Evolutionary conservation across 2,888 invertebrate species (phyloP), one percentile per base, ranked within the genome.

Genomic region (Mimumesa dahlbomi): DNA sequence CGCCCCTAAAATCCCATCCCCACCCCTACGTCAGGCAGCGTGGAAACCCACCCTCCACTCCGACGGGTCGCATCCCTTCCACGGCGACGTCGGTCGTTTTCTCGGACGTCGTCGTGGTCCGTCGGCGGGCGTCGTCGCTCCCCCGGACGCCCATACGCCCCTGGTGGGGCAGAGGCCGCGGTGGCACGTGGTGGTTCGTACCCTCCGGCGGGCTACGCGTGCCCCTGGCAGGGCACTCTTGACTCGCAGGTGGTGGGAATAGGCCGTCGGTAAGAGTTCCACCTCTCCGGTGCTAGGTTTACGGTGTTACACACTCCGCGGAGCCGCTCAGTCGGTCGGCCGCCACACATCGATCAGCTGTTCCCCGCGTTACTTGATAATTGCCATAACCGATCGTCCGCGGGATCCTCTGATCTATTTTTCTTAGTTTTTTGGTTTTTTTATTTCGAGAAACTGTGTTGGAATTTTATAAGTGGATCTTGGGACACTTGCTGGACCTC

Each of bases 151-250:
- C n/a, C n/a, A n/a, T n/a, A n/a, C n/a, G n/a, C n/a, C n/a, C n/a
- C n/a, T 73, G 75, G 79, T 63, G 76, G 75, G 82, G 77, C 78
- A 75, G 75, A 56, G 80, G 75, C 77, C 78, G 80, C 64, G 77
- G 72, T 70, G 75, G 80, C 85, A 78, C 84, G 78, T 82, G 83
- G 73, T 77, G 78, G 77, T 79, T 77, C 78, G 76, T 79, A 75
- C 71, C 81, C 84, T 61, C 67, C 58, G 78, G 78, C 82, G 54
- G 73, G 74, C 63, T 56, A 25, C 6, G n/a, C 50, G 31, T 19
- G 25, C 14, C 4, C 22, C 52, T 77, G 75, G 77, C 75, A 75
- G 77, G 77, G 77, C 68, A 59, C 54, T 58, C 65, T 69, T 52
- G 45, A 72, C 62, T 49, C 45, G 45, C 58, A 56, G 62, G 64